Percentiles rank a stretch among this genome's conserved stretches.
Conservation (phyloP, 2,797 vertebrate species). For the Protonibea diacanthus region DNA sequence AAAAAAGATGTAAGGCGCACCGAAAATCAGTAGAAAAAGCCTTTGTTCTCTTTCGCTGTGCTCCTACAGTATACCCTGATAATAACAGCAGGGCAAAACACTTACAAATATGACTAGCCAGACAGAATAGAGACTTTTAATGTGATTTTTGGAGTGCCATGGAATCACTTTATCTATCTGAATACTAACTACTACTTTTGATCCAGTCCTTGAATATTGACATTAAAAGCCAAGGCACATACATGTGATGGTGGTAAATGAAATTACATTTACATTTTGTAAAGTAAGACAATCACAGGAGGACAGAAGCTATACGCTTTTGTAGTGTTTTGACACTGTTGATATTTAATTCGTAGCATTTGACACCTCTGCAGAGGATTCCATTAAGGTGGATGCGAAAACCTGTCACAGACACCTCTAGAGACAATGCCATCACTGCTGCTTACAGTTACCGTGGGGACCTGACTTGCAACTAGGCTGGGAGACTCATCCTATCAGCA, state of each 20-base stretch:
- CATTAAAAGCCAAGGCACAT: slow-evolving; percentile 25
- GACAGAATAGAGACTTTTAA: slow-evolving; percentile 45
- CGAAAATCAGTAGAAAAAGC: slow-evolving; percentile 19
- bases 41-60: slow-evolving; percentile 40
- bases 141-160: slow-evolving; percentile 15
- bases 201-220: slow-evolving; percentile 1
- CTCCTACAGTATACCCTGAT: slow-evolving; percentile 12
- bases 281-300: slow-evolving; percentile 1
- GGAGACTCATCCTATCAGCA: slow-evolving; percentile 64
- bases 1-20: background rate
- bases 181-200: slow-evolving; percentile 8
- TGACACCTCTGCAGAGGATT: slow-evolving; percentile 46
- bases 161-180: slow-evolving; percentile 17
- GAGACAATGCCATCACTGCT: slow-evolving; percentile 51
- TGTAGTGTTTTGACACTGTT: slow-evolving; percentile 45
- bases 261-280: slow-evolving; percentile 20
- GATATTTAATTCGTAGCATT: slow-evolving; percentile 35
- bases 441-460: slow-evolving; percentile 61
- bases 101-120: slow-evolving; percentile 12
- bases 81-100: slow-evolving; percentile 27
- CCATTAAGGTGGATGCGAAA: slow-evolving; percentile 49
- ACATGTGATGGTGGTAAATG: background rate
- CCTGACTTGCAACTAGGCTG: slow-evolving; percentile 49
- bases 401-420: slow-evolving; percentile 50
- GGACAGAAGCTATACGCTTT: slow-evolving; percentile 7